These are phyloP conservation scores for Drosophila quinaria DNA, from an alignment of 2,888 invertebrate genomes.

Conservation along the genomic window DNA sequence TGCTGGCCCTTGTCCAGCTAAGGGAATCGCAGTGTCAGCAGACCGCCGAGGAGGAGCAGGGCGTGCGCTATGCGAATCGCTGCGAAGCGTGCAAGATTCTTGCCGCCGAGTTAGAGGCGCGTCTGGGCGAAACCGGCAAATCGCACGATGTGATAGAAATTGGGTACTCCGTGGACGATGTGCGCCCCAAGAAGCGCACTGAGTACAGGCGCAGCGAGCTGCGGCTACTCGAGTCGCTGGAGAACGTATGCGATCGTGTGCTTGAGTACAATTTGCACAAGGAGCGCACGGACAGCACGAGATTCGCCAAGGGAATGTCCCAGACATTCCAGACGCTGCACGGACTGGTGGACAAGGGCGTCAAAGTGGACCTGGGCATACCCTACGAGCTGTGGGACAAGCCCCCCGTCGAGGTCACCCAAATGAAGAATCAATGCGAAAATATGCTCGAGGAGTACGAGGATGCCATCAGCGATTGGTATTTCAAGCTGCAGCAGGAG, in stretches of 20 bases:
- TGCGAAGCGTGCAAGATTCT: conserved; percentile 98
- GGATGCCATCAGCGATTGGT: conserved; percentile 95
- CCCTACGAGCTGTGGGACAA: conserved; percentile 98
- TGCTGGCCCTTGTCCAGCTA: conserved; percentile 35
- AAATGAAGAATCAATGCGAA: conserved; percentile 97
- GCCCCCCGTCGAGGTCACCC: conserved; percentile 97
- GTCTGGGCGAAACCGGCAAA: conserved; percentile 95
- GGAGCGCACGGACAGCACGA: conserved; percentile 95
- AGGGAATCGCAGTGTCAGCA: conserved; percentile 19
- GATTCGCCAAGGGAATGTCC: conserved; percentile 98
- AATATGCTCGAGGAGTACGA: conserved; percentile 94
- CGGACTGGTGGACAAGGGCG: conserved; percentile 96
- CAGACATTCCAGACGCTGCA: conserved; percentile 98
- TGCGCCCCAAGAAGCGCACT: conserved; percentile 93
- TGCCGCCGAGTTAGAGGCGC: conserved; percentile 92
- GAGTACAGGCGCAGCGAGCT: conserved; percentile 96
- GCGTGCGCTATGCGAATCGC: conserved; percentile 92
- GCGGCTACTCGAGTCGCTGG: conserved; percentile 95
- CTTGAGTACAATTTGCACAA: conserved; percentile 98
- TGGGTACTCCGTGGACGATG: conserved; percentile 95
- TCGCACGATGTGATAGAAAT: conserved; percentile 95
- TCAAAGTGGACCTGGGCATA: conserved; percentile 99
- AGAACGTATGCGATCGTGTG: conserved; percentile 95
- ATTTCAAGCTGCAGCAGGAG: conserved; percentile 92
- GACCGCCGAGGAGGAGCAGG: conserved; percentile 83